Percentiles rank a stretch among this genome's conserved stretches.
phyloP scores from a whole-genome alignment of 2,797 vertebrate species.

The Notolepis coatsorum region DNA sequence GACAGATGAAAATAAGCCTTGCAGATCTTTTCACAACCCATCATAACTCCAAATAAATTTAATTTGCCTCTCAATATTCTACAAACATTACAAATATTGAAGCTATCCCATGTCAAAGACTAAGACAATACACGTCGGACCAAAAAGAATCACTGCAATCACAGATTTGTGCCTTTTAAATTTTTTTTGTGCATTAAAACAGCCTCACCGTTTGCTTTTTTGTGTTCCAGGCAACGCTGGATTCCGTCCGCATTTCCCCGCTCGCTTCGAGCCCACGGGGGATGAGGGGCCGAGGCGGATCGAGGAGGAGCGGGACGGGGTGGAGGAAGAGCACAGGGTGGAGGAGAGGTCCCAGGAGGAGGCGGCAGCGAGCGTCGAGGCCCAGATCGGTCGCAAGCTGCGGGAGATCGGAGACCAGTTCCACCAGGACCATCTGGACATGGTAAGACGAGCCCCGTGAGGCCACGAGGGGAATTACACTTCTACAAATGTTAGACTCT shows the following conservation, averaged over 20 bases:
- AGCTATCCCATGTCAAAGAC: too few species aligned
- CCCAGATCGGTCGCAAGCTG: conserved; percentile 82
- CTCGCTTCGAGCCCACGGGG: conserved; percentile 74
- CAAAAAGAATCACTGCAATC: too few species aligned
- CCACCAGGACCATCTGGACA: conserved; percentile 81
- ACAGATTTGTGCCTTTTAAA: too few species aligned
- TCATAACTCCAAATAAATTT: too few species aligned
- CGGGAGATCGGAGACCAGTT: conserved; percentile 86
- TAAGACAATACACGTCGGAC: neutral
- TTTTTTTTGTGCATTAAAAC: too few species aligned
- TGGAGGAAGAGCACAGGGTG: conserved; percentile 64
- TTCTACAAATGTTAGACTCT: too few species aligned
- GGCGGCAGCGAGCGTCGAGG: conserved; percentile 71
- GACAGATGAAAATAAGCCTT: too few species aligned
- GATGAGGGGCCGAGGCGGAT: conserved; percentile 67
- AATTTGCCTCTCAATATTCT: too few species aligned
- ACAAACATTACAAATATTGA: too few species aligned
- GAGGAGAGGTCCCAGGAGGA: conserved; percentile 58
- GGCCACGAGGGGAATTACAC: too few species aligned
- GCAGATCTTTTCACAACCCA: too few species aligned
- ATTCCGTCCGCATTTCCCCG: conserved; percentile 74
- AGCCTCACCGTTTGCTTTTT: conserved; percentile 20
- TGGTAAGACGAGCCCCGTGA: too few species aligned
- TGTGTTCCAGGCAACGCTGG: conserved; percentile 73
- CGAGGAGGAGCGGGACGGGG: conserved; percentile 56